Evolutionary conservation across 2,797 vertebrate genomes (phyloP).

Genomic region (Enteromius argenteus): DNA sequence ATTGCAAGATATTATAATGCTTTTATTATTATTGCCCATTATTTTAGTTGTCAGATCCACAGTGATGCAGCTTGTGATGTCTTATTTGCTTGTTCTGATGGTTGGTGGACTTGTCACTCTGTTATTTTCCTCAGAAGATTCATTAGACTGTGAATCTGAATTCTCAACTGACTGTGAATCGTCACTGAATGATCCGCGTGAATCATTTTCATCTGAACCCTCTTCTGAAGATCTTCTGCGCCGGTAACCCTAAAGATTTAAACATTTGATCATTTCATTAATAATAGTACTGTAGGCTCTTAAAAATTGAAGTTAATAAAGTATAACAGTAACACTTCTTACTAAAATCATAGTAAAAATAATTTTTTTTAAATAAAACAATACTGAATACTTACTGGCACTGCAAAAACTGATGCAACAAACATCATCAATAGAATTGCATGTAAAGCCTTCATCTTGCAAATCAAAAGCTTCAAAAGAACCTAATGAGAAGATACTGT

Average conservation of each 20-base stretch:
- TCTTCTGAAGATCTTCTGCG: background rate
- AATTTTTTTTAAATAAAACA: background rate
- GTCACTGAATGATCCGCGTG: background rate
- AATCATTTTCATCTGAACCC: background rate
- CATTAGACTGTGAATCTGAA: background rate
- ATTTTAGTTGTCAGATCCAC: too few species aligned
- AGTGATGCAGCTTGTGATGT: too few species aligned
- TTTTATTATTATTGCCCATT: too few species aligned
- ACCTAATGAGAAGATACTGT: background rate
- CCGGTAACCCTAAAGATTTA: constrained; percentile 5
- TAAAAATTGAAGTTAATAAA: background rate
- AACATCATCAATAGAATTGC: constrained; percentile 42
- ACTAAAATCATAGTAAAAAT: background rate
- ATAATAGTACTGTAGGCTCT: background rate
- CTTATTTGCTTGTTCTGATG: too few species aligned
- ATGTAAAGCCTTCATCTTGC: constrained; percentile 48
- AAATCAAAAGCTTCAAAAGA: background rate
- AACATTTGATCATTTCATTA: background rate
- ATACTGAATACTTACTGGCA: constrained; percentile 39
- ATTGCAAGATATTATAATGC: too few species aligned
- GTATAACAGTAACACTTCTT: background rate
- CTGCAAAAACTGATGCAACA: constrained; percentile 45
- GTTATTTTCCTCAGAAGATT: background rate
- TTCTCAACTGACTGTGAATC: background rate
- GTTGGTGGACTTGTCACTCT: too few species aligned